Evolutionary conservation across 2,113 vertebrate genomes (phyloP).

Genomic region (Gorsachius goisagi): DNA sequence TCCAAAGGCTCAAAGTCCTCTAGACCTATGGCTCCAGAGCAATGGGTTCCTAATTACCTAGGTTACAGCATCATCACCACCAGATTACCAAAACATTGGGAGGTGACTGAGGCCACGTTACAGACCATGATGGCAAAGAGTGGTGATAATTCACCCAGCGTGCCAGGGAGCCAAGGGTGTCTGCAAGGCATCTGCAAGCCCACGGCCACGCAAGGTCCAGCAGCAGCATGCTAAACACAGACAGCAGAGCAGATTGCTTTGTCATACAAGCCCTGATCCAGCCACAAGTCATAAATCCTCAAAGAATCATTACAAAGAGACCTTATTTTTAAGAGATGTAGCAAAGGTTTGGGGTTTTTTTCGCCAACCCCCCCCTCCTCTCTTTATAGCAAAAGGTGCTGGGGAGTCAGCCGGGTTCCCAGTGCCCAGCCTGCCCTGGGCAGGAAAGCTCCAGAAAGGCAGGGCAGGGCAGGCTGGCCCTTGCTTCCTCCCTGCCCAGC

Average conservation of each 20-base stretch:
- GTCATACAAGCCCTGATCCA: background rate
- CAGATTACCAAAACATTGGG: background rate
- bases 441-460: background rate
- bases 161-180: background rate
- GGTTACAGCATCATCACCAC: background rate
- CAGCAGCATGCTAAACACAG: background rate
- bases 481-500: background rate
- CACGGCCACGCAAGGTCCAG: background rate
- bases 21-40: background rate
- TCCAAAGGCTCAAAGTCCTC: background rate
- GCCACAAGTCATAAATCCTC: background rate
- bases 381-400: background rate
- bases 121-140: fast-evolving
- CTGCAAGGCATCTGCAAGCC: fast-evolving
- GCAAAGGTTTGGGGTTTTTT: background rate
- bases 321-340: background rate
- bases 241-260: background rate
- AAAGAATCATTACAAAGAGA: background rate
- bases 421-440: background rate
- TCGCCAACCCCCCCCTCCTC: background rate
- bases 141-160: background rate
- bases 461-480: background rate
- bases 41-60: background rate
- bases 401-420: background rate
- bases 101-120: background rate